phyloP scores from a whole-genome alignment of 2,797 vertebrate species.

The Merluccius polli region DNA sequence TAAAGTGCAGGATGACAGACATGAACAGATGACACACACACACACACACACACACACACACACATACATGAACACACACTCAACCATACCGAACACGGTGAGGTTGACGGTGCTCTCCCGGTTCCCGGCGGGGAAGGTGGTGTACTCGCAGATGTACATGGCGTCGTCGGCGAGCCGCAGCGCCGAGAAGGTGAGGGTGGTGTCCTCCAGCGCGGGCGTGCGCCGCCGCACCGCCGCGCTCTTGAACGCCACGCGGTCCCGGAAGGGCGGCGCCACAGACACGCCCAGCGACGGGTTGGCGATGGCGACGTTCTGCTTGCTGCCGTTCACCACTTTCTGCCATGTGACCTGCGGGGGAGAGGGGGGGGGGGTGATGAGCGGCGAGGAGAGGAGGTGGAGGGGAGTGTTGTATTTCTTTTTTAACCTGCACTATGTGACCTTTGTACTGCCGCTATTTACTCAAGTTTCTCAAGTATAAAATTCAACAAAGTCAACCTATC shows the following conservation, averaged over 20 bases:
- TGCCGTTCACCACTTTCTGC: slow-evolving; percentile 92
- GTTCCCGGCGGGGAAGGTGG: slow-evolving; percentile 94
- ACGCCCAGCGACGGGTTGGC: slow-evolving; percentile 91
- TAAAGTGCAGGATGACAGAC: too few relatives aligned
- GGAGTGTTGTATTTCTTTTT: neutral
- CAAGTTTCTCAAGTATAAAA: neutral
- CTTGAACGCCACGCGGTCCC: slow-evolving; percentile 84
- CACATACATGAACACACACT: too few relatives aligned
- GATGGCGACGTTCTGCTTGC: slow-evolving; percentile 94
- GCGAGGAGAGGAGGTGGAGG: neutral
- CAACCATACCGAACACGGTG: slow-evolving; percentile 81
- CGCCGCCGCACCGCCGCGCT: slow-evolving; percentile 82
- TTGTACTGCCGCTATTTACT: neutral
- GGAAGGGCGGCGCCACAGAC: slow-evolving; percentile 86
- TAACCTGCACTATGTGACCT: neutral
- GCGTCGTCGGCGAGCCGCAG: slow-evolving; percentile 89
- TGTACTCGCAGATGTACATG: slow-evolving; percentile 96
- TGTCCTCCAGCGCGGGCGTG: slow-evolving; percentile 84
- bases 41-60: too few relatives aligned
- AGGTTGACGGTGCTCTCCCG: slow-evolving; percentile 92
- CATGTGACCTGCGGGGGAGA: slow-evolving; percentile 76
- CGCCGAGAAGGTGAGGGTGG: slow-evolving; percentile 85
- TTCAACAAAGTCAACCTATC: too few relatives aligned
- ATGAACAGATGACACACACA: too few relatives aligned
- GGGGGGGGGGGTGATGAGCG: neutral